phyloP scores from a whole-genome alignment of 2,797 vertebrate genomes.

The Clamator glandarius region DNA sequence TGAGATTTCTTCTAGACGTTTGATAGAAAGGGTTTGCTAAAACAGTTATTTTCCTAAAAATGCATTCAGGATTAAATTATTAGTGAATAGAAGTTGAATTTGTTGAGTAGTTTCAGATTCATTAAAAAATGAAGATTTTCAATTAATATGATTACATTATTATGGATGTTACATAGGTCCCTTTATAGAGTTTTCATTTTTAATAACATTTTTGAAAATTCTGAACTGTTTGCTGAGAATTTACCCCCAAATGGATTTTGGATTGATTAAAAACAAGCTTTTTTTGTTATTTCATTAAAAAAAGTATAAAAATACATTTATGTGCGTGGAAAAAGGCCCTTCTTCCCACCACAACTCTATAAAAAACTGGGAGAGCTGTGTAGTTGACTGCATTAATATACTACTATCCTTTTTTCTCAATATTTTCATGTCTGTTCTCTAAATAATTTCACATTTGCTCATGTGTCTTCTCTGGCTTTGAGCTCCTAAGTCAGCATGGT shows the following conservation, averaged over 20 bases:
- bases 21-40: not conserved
- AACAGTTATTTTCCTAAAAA: not conserved
- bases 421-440: not conserved
- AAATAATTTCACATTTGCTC: not conserved
- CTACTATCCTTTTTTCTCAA: not conserved
- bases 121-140: not conserved
- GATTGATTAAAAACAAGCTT: not conserved
- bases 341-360: not conserved
- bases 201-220: not conserved
- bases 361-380: not conserved
- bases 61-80: not conserved
- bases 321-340: not conserved
- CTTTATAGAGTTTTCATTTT: not conserved
- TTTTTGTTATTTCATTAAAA: not conserved
- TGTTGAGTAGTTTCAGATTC: not conserved
- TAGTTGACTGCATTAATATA: not conserved
- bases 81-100: not conserved
- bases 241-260: not conserved
- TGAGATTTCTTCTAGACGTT: not conserved
- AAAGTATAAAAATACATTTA: not conserved
- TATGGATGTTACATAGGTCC: not conserved
- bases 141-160: not conserved
- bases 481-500: not conserved
- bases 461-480: fast-evolving
- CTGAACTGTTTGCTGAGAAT: not conserved